Evolutionary conservation across 2,888 invertebrate species (phyloP), one percentile per base, ranked within the genome.

Genomic region (Sinodicranocentrus sp.): DNA sequence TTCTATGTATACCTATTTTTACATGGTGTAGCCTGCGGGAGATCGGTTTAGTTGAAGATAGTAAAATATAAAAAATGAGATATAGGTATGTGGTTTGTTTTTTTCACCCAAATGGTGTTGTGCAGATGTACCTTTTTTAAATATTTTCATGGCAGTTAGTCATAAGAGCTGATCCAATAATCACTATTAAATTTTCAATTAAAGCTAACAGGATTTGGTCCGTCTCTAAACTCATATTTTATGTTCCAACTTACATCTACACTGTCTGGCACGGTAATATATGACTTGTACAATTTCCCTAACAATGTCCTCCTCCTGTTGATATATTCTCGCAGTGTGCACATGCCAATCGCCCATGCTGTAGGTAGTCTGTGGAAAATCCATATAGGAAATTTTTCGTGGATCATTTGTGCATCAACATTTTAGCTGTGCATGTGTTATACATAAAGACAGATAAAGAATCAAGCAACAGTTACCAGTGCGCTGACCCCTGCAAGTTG

Each of bases 151-250:
- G 59, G 63, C 48, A 48, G 26, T 25, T 13, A 61, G 25, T 33
- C 6, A 61, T n/a, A n/a, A 39, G 8, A 33, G 17, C 61, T 76
- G 67, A 44, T 76, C 76, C 76, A 76, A 65, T 54, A 76, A 76
- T 65, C 33, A 10, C 39, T 54, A 21, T 33, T 52, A 76, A 75
- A 67, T 57, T 77, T 70, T 70, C 71, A 78, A 78, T 78, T 78
- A 78, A 33, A 61, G 25, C 71, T 70, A 71, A 71, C 78, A 78
- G 44, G 78, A 52, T 78, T 78, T 33, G 78, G 78, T 63, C 33
- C 78, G 78, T 52, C 28, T 25, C n/a, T 15, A 28, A 39, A 8
- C 48, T 26, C 25, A 59, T 68, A 44, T 54, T 59, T 77, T 59
- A 77, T 57, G 39, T 28, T 28, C 28, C 33, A 61, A 61, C 61